Percentiles rank a stretch among this genome's conserved stretches.
These are phyloP conservation scores for Odontophorus gujanensis DNA, from an alignment of 2,113 vertebrate species.

Conservation along the genomic window DNA sequence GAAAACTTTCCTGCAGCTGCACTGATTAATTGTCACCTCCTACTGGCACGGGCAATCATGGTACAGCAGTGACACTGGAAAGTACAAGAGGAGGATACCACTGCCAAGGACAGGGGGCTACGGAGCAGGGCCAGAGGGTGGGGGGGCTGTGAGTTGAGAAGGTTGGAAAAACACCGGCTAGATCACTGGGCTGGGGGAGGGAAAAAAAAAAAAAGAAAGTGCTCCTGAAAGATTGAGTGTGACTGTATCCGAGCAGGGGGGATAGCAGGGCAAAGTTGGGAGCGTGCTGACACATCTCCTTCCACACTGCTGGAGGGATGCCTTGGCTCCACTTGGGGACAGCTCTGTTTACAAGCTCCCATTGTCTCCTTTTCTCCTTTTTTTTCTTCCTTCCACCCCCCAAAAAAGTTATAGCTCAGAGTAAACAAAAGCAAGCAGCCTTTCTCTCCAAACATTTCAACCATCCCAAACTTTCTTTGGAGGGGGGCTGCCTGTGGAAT, in stretches of 20 bases:
- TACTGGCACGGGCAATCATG: neutral
- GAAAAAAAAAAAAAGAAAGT: slow-evolving; percentile 11
- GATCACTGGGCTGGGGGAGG: neutral
- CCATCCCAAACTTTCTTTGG: slow-evolving; percentile 65
- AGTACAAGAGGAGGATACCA: neutral
- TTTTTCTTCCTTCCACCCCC: neutral
- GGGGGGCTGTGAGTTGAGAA: neutral
- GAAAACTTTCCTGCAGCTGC: neutral
- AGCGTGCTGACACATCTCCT: slow-evolving; percentile 57
- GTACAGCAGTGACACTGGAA: neutral
- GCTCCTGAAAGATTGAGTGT: slow-evolving; percentile 40
- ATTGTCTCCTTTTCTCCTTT: slow-evolving; percentile 37
- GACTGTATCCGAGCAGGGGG: neutral
- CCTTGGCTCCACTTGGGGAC: neutral
- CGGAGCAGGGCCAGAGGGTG: neutral
- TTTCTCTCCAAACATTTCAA: slow-evolving; percentile 68
- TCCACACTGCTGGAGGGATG: slow-evolving; percentile 13
- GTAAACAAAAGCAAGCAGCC: slow-evolving; percentile 68
- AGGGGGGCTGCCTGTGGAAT: slow-evolving; percentile 66
- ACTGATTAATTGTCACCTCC: neutral
- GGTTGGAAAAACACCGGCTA: neutral
- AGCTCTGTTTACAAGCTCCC: slow-evolving; percentile 48
- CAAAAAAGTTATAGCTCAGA: neutral
- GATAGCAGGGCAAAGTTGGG: neutral
- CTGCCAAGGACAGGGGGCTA: neutral